Evolutionary conservation across 2,113 vertebrate species (phyloP).

Genomic region (Triplophysa dalaica): DNA sequence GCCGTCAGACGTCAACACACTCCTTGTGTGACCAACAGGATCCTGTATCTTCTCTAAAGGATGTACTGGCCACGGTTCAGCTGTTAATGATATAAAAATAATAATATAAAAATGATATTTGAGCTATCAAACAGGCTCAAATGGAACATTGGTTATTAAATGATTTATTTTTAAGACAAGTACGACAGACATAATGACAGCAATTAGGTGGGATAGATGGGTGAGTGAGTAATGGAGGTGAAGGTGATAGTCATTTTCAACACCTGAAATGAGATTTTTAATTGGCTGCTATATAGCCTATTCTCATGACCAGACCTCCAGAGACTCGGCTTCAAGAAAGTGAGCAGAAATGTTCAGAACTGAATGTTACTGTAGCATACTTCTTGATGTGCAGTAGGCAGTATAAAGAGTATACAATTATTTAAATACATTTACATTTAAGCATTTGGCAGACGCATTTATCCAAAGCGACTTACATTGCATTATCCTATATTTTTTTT

Average conservation of each 20-base stretch:
- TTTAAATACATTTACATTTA: too few species aligned
- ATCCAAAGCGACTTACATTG: too few species aligned
- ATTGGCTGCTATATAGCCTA: conserved; percentile 43
- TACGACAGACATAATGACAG: conserved; percentile 25
- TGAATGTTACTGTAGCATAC: neutral
- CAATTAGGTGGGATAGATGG: conserved; percentile 13
- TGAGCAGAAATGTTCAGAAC: neutral
- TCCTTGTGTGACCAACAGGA: neutral
- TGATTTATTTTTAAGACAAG: conserved; percentile 13
- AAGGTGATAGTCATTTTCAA: conserved; percentile 42
- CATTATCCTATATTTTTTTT: too few species aligned
- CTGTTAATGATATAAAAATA: neutral
- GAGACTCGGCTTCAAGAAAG: neutral
- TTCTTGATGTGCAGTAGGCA: too few species aligned
- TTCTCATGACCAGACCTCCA: conserved; percentile 1
- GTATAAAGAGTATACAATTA: too few species aligned
- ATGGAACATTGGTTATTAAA: conserved; percentile 2
- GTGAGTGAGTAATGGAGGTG: conserved; percentile 33
- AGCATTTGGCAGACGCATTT: too few species aligned
- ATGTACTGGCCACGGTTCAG: neutral
- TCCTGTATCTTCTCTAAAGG: neutral
- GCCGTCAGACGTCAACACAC: neutral
- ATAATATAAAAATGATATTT: conserved; percentile 6
- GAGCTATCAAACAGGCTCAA: conserved; percentile 18
- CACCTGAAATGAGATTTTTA: conserved; percentile 47